Evolutionary conservation across 1,140 invertebrate genomes (phyloP).

Genomic region (Prorops nasuta): DNA sequence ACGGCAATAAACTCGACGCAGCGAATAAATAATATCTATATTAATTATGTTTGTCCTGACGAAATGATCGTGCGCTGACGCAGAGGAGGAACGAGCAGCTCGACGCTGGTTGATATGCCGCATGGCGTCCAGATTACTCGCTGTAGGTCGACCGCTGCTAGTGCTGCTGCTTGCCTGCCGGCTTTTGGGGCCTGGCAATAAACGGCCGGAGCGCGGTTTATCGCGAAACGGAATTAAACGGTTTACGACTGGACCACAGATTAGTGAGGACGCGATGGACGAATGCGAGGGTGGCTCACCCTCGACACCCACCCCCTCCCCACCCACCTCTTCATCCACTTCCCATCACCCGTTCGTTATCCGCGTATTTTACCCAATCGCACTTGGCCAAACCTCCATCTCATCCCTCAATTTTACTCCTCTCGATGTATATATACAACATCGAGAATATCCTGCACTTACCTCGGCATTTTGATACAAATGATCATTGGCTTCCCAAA

Average conservation of each 20-base stretch:
- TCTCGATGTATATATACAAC: too few species aligned
- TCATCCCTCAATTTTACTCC: too few species aligned
- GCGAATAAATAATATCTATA: conserved; percentile 52
- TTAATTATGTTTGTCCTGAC: conserved; percentile 47
- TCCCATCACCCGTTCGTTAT: too few species aligned
- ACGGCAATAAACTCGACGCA: conserved; percentile 31
- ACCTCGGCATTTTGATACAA: too few species aligned
- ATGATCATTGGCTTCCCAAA: too few species aligned
- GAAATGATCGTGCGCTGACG: conserved; percentile 29
- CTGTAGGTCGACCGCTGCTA: too few species aligned
- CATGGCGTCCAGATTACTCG: too few species aligned
- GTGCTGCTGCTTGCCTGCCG: too few species aligned
- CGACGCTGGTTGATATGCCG: too few species aligned
- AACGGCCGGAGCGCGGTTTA: conserved; percentile 47
- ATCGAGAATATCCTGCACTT: too few species aligned
- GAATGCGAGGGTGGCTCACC: conserved; percentile 34
- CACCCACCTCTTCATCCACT: background rate
- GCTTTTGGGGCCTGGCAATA: conserved; percentile 29
- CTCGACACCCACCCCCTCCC: conserved; percentile 4
- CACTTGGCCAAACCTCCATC: too few species aligned
- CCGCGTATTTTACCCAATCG: too few species aligned
- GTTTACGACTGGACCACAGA: conserved; percentile 57
- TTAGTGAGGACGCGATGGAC: conserved; percentile 53
- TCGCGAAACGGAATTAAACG: conserved; percentile 57
- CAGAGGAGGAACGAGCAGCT: background rate